Conservation (phyloP, 2,113 vertebrate genomes). For the Meles meles region DNA sequence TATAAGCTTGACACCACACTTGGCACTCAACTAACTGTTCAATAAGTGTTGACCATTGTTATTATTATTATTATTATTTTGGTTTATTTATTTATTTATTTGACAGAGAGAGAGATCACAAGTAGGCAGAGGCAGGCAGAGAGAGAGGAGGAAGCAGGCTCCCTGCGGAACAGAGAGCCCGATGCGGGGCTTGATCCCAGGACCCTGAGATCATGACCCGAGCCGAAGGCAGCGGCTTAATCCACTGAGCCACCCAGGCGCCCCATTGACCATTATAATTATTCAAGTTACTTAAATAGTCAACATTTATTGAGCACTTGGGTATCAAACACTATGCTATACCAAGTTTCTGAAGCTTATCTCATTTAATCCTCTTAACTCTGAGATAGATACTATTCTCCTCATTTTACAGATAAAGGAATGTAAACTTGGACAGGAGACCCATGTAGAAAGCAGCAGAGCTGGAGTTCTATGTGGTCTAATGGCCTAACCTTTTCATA, state of each 20-base stretch:
- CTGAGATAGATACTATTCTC: not conserved
- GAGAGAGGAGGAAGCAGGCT: no score
- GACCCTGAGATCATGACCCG: no score
- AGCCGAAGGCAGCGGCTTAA: no score
- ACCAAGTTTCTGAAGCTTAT: not conserved
- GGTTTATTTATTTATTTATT: no score
- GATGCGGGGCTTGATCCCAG: no score
- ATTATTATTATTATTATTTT: no score
- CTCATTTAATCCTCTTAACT: not conserved
- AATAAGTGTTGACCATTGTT: not conserved
- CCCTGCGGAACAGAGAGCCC: no score
- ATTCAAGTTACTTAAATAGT: not conserved
- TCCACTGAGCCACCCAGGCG: no score
- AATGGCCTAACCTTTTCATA: not conserved
- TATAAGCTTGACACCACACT: not conserved
- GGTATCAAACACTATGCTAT: not conserved
- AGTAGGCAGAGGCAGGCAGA: no score
- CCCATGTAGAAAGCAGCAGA: not conserved
- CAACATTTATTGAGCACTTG: not conserved
- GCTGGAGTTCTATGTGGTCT: not conserved
- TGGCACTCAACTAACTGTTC: conserved; percentile 4
- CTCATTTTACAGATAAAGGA: conserved; percentile 35
- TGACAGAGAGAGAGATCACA: no score
- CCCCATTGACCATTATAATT: no score
- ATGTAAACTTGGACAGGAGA: not conserved